A percentile compares a stretch with the other conserved stretches of the same genome.
Conservation (phyloP, 2,888 invertebrate species). For the Alsophila aescularia region DNA sequence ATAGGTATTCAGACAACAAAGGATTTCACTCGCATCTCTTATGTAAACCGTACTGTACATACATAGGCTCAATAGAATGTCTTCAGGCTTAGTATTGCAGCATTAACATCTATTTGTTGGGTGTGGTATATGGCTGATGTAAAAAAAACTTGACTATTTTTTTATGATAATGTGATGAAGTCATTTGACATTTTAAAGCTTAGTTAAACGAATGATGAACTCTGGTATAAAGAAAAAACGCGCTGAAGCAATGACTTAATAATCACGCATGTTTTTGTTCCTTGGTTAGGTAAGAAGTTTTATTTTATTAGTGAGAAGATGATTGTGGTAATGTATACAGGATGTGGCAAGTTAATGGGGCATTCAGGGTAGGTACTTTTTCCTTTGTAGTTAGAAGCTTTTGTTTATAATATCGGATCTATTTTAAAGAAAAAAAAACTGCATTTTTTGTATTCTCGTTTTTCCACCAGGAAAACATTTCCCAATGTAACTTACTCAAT, state of each 20-base stretch:
- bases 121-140: conserved; percentile 54
- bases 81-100: conserved; percentile 58
- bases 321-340: too few relatives aligned
- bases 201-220: conserved; percentile 38
- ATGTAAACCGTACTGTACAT: conserved; percentile 68
- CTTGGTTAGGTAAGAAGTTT: neutral
- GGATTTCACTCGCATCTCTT: conserved; percentile 69
- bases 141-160: conserved; percentile 23
- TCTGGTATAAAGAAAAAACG: conserved; percentile 26
- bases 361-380: too few relatives aligned
- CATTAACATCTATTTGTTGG: conserved; percentile 61
- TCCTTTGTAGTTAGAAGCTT: too few relatives aligned
- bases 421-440: too few relatives aligned
- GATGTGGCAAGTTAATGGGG: too few relatives aligned
- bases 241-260: conserved; percentile 11
- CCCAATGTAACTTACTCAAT: too few relatives aligned
- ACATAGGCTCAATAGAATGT: conserved; percentile 58
- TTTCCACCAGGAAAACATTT: too few relatives aligned
- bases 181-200: conserved; percentile 61
- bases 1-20: conserved; percentile 74
- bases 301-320: neutral
- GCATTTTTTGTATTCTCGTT: too few relatives aligned
- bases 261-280: conserved; percentile 4
- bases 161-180: conserved; percentile 66
- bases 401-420: too few relatives aligned